These are phyloP conservation scores for Quiscalus mexicanus DNA, from an alignment of 2,113 vertebrate species.

Conservation along the genomic window DNA sequence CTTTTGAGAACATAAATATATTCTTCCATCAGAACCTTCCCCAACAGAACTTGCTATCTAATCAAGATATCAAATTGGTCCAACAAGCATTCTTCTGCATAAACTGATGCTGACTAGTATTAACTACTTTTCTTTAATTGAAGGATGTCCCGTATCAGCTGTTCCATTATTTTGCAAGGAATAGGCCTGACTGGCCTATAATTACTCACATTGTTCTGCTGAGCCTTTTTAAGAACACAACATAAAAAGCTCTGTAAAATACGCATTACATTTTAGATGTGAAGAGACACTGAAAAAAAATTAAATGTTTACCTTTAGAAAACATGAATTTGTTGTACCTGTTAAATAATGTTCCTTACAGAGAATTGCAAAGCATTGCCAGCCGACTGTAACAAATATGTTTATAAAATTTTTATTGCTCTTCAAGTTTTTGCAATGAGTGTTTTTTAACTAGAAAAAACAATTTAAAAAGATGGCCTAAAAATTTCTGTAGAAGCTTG, in stretches of 20 bases:
- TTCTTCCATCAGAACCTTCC: neutral
- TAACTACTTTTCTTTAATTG: neutral
- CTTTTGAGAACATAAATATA: neutral
- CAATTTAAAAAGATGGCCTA: neutral
- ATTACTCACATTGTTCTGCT: neutral
- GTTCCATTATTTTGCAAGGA: neutral
- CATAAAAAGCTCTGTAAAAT: neutral
- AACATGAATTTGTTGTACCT: neutral
- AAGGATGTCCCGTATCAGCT: neutral
- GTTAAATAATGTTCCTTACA: neutral
- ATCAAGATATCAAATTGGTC: neutral
- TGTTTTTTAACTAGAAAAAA: neutral
- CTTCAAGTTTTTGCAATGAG: rapidly evolving
- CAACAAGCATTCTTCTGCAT: neutral
- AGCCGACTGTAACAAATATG: neutral
- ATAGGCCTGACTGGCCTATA: neutral
- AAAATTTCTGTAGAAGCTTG: neutral
- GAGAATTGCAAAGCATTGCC: neutral
- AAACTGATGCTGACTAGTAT: neutral
- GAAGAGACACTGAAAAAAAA: neutral
- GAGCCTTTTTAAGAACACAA: neutral
- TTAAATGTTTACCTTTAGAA: neutral
- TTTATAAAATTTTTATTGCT: neutral
- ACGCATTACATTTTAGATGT: neutral
- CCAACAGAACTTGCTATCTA: neutral